Base-by-base conservation (phyloP, 2,113 vertebrate species). In the Notarius lentiginosus region DNA sequence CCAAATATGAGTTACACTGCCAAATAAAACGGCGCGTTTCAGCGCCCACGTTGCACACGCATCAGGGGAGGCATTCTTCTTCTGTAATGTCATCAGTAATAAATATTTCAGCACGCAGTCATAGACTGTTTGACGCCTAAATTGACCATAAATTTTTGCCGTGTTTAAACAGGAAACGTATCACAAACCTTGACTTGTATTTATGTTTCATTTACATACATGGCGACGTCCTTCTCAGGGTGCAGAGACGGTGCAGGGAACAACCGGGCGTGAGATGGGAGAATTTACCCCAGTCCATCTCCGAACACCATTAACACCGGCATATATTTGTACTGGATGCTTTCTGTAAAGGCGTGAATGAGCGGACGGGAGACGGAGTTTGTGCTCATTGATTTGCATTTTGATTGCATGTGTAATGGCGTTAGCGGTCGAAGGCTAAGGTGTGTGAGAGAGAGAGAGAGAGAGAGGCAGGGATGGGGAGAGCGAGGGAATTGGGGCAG, bases 321-420 rank as follows among this genome's bases (percentile, higher is more conserved):
- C 17, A 2, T 72, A 41, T 72, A 20, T 41, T 20, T 18, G 68
- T 8, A 72, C 34, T 9, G 68, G 9, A 41, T 6, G 2, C 7
- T 83, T 18, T 20, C 20, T 76, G 61, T 66, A 22, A 5, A 12
- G 1, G 24, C 12, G 47, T 27, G 60, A 22, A 30, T 77, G 60
- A 24, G 15, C 22, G 12, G 30, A 56, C 34, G n/a, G 56, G 56
- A 68, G 2, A 12, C 63, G 2, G 34, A 73, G 34, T 22, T 73
- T 73, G 41, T 53, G 20, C 73, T 76, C 73, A 53, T 53, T 76
- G 73, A 76, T 75, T 53, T 76, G 73, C 73, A 76, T 76, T 76
- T 76, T 76, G 24, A 55, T 79, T 79, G n/a, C 24, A 14, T 2
- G 24, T 79, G 75, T 55, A 51, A 76, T 76, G 73, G 49, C n/a